Evolutionary conservation across 1,140 invertebrate genomes (phyloP), one percentile per base, ranked within the genome.

Genomic region (Ceratoteleas bidentatus): DNA sequence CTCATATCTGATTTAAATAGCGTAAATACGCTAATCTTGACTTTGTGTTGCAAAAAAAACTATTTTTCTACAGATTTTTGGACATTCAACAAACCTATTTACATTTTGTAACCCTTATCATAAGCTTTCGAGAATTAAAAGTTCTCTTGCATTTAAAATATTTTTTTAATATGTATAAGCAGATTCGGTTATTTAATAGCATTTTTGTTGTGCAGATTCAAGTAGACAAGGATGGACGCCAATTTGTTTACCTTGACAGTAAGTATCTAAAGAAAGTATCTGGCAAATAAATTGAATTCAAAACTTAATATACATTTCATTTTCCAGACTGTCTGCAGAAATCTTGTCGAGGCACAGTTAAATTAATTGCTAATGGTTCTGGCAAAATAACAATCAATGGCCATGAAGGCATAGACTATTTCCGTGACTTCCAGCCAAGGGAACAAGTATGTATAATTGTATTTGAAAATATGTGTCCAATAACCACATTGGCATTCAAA

Each of bases 301-400:
- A 24, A 9, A 45, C 15, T 69, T 24, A 68, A 45, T 58, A 36
- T 6, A 45, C 4, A 11, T 65, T 49, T 54, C 74, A 84, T 61
- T 65, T 84, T 87, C 24, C 76, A 96, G 96, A 95, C 86, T 95
- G 94, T 86, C 87, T 94, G 54, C 93, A 96, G 72, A 98, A 98
- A 89, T 90, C 88, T 54, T 92, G 95, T 0, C 90, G 92, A 83
- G 97, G 93, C 2, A 87, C 92, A 82, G 95, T 96, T 0, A 95
- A 92, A 45, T 88, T 97, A 13, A 89, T 88, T 61, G 94, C 93
- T 7, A 95, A 96, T 58, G 98, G 98, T 13, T 94, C 95, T 38
- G 98, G 98, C 10, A 93, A 95, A 85, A 94, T 98, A 65, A 93
- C 89, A 16, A 96, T 99, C 49, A 98, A 99, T 92, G 96, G 94